Evolutionary conservation across 30 jellyfish, hydroid and myxozoan genomes (phyloP), one percentile per base, ranked within the genome.

Genomic region (Turritopsis dohrnii): DNA sequence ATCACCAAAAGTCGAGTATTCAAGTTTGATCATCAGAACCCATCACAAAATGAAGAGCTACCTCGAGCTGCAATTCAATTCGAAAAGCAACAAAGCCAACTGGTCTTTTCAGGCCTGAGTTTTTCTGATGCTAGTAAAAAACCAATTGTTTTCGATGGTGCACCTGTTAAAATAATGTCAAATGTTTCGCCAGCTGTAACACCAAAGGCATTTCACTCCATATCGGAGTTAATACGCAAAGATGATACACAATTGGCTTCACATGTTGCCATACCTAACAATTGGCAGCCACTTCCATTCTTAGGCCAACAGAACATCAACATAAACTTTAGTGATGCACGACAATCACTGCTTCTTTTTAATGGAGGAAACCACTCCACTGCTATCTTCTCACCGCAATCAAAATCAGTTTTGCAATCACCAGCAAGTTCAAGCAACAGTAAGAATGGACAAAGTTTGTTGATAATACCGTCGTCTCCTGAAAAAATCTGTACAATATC

Each of bases 211-310:
- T 82, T 71, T 65, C 96, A 89, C 65, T 91, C 95, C 18, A 91
- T 91, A 41, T 71, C 96, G 16, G 94, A 91, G 53, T 71, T 91
- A 54, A 89, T 91, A 22, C 82, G 85, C 53, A 88, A 88, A 80
- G 95, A 91, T n/a, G 84, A 26, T 30, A 8, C 53, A 30, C 76
- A 66, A 25, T 66, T 66, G 18, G 27, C 76, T 3, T 25, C 76
- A 66, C 76, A 66, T 25, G 76, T 25, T 8, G 17, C 76, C 28
- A 66, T 66, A 17, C 28, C 76, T n/a, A 74, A 19, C 71, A 23
- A 27, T 26, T 0, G 60, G 28, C 83, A 74, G 41, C 74, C 83
- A n/a, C 16, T 74, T 22, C 28, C 7, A 0, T 26, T 74, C 27
- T 52, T 74, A 41, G 41, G 27, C 18, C 83, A 74, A 0, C 83